Conservation (phyloP, 2,888 invertebrate genomes). For the Oxyteleia sp. region DNA sequence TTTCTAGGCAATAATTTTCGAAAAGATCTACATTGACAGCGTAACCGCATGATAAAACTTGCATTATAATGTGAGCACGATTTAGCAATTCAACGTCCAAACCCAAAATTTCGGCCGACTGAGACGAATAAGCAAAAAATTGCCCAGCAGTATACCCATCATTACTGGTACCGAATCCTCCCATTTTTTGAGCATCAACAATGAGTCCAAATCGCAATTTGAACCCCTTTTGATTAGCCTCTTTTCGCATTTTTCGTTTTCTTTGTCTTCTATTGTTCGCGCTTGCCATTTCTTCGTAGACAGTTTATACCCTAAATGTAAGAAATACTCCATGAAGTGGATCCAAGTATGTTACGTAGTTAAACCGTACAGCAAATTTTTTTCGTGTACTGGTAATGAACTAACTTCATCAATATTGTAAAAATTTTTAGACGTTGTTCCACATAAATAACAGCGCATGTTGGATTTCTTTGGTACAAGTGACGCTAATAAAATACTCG, state of each 20-base stretch:
- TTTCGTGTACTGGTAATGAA: slow-evolving; percentile 40
- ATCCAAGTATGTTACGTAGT: slow-evolving; percentile 55
- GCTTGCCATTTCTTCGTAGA: background rate
- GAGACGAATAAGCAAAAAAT: slow-evolving; percentile 53
- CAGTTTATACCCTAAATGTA: slow-evolving; percentile 43
- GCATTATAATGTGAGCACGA: slow-evolving; percentile 9
- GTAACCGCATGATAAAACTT: slow-evolving; percentile 21
- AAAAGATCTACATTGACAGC: slow-evolving; percentile 12
- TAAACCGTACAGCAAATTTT: slow-evolving; percentile 43
- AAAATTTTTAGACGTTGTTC: slow-evolving; percentile 42
- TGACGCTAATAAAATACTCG: too few relatives aligned
- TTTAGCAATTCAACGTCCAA: background rate
- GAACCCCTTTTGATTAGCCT: slow-evolving; percentile 29
- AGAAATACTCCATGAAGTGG: slow-evolving; percentile 43
- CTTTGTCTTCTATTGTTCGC: too few relatives aligned
- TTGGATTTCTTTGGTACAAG: slow-evolving; percentile 44
- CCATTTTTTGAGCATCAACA: slow-evolving; percentile 56
- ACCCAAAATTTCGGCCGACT: slow-evolving; percentile 52
- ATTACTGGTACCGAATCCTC: slow-evolving; percentile 61
- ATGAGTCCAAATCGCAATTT: slow-evolving; percentile 41
- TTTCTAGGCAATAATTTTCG: slow-evolving; percentile 19
- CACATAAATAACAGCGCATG: slow-evolving; percentile 53
- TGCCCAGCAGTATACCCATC: slow-evolving; percentile 70
- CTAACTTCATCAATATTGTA: too few relatives aligned
- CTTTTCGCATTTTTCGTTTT: slow-evolving; percentile 40